Percentiles rank a stretch among this genome's conserved stretches.
These are phyloP conservation scores for Hydrozoanthus tunicans DNA, from an alignment of 64 coral and sea anemone genomes.

Conservation along the genomic window DNA sequence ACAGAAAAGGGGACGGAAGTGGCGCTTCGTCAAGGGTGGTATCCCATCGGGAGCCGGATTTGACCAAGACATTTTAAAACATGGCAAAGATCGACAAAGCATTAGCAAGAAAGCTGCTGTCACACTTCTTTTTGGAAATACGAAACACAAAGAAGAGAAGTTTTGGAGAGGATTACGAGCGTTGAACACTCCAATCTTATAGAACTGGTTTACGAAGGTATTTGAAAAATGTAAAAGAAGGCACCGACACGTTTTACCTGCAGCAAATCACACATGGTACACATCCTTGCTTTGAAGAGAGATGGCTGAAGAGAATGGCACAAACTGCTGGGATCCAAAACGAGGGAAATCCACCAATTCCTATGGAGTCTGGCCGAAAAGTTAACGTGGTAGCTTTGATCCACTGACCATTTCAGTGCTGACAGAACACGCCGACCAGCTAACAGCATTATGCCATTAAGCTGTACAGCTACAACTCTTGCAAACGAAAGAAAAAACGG, in stretches of 20 bases:
- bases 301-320: conserved; percentile 34
- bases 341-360: conserved; percentile 18
- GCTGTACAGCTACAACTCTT: conserved; percentile 20
- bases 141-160: conserved; percentile 37
- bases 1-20: too few species aligned
- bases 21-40: too few species aligned
- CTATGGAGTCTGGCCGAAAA: background rate
- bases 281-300: conserved; percentile 9
- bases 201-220: conserved; percentile 51
- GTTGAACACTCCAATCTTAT: conserved; percentile 46
- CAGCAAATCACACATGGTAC: conserved; percentile 14
- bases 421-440: conserved; percentile 15
- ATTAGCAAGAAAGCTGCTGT: conserved; percentile 39
- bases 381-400: background rate
- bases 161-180: conserved; percentile 44
- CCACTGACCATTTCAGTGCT: conserved; percentile 42
- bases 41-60: background rate
- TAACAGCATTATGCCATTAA: background rate
- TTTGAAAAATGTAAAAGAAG: conserved; percentile 12
- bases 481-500: background rate
- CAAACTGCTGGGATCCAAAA: background rate
- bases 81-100: conserved; percentile 52
- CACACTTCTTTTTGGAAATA: conserved; percentile 61
- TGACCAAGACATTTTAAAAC: background rate
- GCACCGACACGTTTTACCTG: conserved; percentile 11